Conservation (phyloP, 2,888 invertebrate genomes). For the Pemphredon lugubris region DNA sequence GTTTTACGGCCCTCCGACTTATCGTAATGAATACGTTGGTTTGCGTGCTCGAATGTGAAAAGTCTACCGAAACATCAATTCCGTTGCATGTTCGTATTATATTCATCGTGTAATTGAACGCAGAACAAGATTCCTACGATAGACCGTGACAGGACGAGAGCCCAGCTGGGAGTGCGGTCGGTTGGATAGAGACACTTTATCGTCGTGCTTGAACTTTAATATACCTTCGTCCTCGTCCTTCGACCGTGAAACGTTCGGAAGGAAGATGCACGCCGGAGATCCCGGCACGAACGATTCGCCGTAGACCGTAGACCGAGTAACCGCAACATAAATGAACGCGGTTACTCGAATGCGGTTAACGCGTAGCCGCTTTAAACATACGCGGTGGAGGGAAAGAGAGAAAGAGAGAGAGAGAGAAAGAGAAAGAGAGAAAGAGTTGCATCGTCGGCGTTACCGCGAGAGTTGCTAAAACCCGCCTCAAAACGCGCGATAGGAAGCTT, state of each 20-base stretch:
- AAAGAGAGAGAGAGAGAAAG: conserved; percentile 28
- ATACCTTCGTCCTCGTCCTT: conserved; percentile 44
- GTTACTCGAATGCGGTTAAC: conserved; percentile 48
- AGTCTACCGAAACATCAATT: conserved; percentile 31
- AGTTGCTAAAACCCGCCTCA: conserved; percentile 26
- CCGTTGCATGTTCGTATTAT: conserved; percentile 33
- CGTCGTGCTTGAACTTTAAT: conserved; percentile 42
- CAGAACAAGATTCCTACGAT: conserved; percentile 39
- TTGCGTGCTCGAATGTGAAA: conserved; percentile 35
- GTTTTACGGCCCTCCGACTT: too few relatives aligned
- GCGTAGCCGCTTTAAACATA: conserved; percentile 51
- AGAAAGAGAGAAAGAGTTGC: too few relatives aligned
- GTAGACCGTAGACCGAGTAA: conserved; percentile 40
- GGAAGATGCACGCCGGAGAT: conserved; percentile 54
- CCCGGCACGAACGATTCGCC: conserved; percentile 56
- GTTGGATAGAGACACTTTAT: conserved; percentile 54
- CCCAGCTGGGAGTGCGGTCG: conserved; percentile 9
- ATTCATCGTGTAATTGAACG: conserved; percentile 44
- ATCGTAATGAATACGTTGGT: too few relatives aligned
- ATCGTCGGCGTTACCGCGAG: conserved; percentile 33
- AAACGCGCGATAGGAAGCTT: conserved; percentile 11
- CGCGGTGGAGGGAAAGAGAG: conserved; percentile 16
- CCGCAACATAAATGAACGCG: conserved; percentile 65
- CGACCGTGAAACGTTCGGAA: conserved; percentile 52
- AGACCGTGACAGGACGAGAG: conserved; percentile 29